A percentile compares a stretch with the other conserved stretches of the same genome.
Evolutionary conservation across 2,113 vertebrate genomes (phyloP).

Genomic region (Azemiops feae): DNA sequence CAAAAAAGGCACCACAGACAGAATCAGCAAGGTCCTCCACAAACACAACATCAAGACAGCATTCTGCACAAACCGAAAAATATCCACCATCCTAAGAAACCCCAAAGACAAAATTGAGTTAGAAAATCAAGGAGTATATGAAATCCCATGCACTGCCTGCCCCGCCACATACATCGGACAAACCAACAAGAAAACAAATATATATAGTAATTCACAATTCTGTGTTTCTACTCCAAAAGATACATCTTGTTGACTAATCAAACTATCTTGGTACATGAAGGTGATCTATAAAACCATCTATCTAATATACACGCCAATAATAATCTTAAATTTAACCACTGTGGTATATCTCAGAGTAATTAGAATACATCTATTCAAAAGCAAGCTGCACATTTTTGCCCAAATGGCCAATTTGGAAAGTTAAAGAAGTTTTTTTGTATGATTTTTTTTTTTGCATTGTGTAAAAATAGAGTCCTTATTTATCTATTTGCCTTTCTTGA

Average conservation of each 20-base stretch:
- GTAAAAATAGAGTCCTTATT: neutral
- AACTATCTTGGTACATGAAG: slow-evolving; percentile 32
- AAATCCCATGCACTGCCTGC: too few species aligned
- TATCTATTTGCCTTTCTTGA: neutral
- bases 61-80: too few species aligned
- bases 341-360: neutral
- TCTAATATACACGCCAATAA: slow-evolving; percentile 29
- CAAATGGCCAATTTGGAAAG: neutral
- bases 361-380: neutral
- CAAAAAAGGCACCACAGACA: too few species aligned
- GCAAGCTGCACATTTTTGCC: neutral
- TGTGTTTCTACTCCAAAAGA: slow-evolving; percentile 52
- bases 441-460: neutral
- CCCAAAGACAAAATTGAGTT: too few species aligned
- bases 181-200: too few species aligned
- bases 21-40: too few species aligned
- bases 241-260: slow-evolving; percentile 50
- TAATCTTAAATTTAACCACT: slow-evolving; percentile 18
- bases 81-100: too few species aligned
- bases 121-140: too few species aligned
- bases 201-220: slow-evolving; percentile 62
- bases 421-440: neutral
- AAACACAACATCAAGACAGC: too few species aligned
- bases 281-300: too few species aligned
- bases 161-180: too few species aligned